Conservation (phyloP, 2,113 vertebrate species). For the Axis porcinus region DNA sequence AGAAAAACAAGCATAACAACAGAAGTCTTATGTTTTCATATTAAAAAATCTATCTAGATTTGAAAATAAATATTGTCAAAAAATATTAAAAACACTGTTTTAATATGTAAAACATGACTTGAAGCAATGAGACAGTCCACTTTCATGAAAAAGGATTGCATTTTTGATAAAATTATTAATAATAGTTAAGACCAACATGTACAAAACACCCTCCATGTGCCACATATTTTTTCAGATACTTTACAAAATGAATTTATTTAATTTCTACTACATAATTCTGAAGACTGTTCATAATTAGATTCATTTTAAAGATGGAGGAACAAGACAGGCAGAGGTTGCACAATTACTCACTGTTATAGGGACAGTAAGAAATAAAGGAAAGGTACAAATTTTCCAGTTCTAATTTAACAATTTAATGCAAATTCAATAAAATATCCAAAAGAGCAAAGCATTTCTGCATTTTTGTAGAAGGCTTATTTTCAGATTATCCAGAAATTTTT, state of each 20-base stretch:
- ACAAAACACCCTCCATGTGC: neutral
- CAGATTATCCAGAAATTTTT: neutral
- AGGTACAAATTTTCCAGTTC: neutral
- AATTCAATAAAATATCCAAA: neutral
- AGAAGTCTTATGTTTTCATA: neutral
- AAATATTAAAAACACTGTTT: neutral
- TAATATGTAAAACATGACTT: neutral
- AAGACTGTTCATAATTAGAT: neutral
- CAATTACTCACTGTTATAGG: neutral
- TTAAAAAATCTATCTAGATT: neutral
- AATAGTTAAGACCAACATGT: neutral
- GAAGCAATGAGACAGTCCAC: neutral
- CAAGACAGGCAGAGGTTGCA: neutral
- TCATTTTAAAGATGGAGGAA: neutral
- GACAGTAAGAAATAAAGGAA: neutral
- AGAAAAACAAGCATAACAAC: neutral
- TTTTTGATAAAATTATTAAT: neutral
- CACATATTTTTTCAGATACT: neutral
- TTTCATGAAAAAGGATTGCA: neutral
- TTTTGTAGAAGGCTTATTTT: neutral
- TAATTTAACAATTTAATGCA: neutral
- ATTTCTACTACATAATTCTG: neutral
- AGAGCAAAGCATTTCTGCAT: neutral
- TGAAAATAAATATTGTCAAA: neutral
- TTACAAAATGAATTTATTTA: neutral